phyloP scores from a whole-genome alignment of 2,888 invertebrate species.

The Dorcus parallelipipedus region DNA sequence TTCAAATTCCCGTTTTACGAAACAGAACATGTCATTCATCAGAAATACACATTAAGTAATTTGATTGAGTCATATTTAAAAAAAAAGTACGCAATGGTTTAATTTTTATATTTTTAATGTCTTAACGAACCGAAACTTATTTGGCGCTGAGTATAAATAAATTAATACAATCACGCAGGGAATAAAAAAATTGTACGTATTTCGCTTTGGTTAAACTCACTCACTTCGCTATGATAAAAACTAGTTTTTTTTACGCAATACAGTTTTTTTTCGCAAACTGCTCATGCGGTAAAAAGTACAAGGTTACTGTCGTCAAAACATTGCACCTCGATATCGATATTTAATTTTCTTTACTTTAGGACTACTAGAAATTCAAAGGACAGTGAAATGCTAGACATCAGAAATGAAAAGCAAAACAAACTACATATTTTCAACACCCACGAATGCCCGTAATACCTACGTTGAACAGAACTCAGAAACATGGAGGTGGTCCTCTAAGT shows the following conservation, averaged over 20 bases:
- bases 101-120: no score
- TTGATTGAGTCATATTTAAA: not conserved
- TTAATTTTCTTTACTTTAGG: no score
- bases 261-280: not conserved
- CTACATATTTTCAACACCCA: conserved; percentile 33
- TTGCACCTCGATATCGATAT: no score
- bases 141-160: no score
- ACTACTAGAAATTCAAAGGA: not conserved
- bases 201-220: no score
- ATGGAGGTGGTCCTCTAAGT: conserved; percentile 43
- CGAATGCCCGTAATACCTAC: conserved; percentile 38
- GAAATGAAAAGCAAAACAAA: conserved; percentile 20
- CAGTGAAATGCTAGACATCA: conserved; percentile 24
- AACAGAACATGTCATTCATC: not conserved
- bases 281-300: not conserved
- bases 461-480: conserved; percentile 43
- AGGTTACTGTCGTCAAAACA: not conserved
- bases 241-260: not conserved
- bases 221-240: no score
- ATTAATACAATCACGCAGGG: no score
- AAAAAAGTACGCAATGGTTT: not conserved
- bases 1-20: not conserved
- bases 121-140: no score
- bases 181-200: no score
- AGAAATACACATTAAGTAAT: not conserved